Base-by-base conservation (phyloP, 2,113 vertebrate genomes). In the Calonectris borealis region DNA sequence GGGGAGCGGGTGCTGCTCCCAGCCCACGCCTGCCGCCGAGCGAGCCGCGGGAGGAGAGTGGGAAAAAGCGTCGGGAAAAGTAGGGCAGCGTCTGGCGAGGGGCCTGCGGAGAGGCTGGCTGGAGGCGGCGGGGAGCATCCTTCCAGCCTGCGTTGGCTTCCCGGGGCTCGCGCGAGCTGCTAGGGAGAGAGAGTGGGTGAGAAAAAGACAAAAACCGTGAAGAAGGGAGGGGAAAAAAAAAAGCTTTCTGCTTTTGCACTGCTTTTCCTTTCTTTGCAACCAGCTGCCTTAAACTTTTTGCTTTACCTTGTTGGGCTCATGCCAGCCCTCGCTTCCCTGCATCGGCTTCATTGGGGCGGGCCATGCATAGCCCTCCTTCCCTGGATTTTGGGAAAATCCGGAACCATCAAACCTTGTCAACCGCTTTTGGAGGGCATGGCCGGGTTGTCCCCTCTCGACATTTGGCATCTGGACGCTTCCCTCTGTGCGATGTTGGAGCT, bases 1-100 rank as follows among this genome's bases (percentile, higher is more conserved):
- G 2, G 55, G 65, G 48, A 42, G 20, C 0, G 75, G 61, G 25
- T 22, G 62, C 1, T 8, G 27, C 90, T 88, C 48, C 65, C 78
- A 40, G 61, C 88, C 82, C 87, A 72, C 5, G 6, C 75, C 71
- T 64, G 92, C 4, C 4, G 3, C 42, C 0, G 20, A 78, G 51
- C 1, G 17, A 94, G 78, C 60, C 31, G 88, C 1, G 2, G 66
- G 71, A 78, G 70, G 19, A 25, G 61, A 58, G 89, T 86, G 90
- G 85, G 92, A 81, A 83, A 42, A 86, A 46, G 26, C 15, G 0
- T 52, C 1, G 2, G 58, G 78, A 44, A 96, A 96, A 96, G 93
- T 96, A 96, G 91, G 93, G 79, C 94, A 95, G 88, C 66, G 58
- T 93, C 93, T 96, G 96, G 91, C 9, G 7, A 75, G 83, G 78